Evolutionary conservation across 2,888 invertebrate genomes (phyloP), one percentile per base, ranked within the genome.

Genomic region (Cryptosula pallasiana): DNA sequence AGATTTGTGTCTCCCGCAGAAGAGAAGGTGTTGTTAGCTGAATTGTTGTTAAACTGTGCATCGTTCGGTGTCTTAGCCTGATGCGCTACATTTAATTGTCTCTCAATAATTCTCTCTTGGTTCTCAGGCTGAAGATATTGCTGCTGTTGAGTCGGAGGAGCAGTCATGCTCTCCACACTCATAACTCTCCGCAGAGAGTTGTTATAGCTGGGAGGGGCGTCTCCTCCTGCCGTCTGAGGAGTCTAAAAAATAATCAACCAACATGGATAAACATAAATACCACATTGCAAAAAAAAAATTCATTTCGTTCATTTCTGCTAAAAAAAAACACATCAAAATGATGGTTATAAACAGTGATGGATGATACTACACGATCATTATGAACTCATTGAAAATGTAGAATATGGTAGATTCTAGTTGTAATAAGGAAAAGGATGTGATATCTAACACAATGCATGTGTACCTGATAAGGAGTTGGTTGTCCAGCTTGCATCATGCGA

Each of bases 41-140:
- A 32, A 13, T 45, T 20, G 9, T 5, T 45, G 45, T 20, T 13
- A 45, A 20, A 20, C 34, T 63, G 63, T n/a, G 5, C 5, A 23
- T 20, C 5, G 23, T 55, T 55, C 32, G 63, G 63, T 5, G 5
- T 5, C 20, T 45, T 45, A 45, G 45, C 5, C 63, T 63, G 63
- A n/a, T 63, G 63, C 9, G 32, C 63, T 5, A 27, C 5, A 27
- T 63, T 63, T n/a, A 63, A 32, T 86, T 95, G 95, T 85, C 95
- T 95, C 84, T 95, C 95, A 87, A 95, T 95, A 78, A 94, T 95
- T 82, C 95, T 87, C 87, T 95, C 95, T 88, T 95, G 95, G 75
- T 94, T 94, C 88, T 95, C 95, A 85, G 95, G 95, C 79, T 94
- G 92, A 88, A 93, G 94, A 82, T 95, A 90, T 88, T 95, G 95